Evolutionary conservation across 1,140 invertebrate genomes (phyloP).

Genomic region (Megalonaias nervosa): DNA sequence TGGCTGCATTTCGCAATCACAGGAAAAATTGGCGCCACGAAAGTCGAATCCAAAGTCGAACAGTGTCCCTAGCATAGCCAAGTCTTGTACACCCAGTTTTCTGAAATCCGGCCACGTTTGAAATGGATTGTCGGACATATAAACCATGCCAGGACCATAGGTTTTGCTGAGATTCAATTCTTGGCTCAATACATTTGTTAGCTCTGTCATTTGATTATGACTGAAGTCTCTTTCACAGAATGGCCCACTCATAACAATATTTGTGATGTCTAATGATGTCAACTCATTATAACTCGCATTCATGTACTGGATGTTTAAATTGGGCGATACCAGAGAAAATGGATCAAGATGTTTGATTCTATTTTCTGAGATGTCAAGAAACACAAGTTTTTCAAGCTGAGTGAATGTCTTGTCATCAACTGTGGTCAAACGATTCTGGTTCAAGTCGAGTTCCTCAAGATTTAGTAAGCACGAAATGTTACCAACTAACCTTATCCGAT

Average conservation of each 20-base stretch:
- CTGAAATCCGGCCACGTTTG: constrained; percentile 11
- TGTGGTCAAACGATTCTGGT: too few relatives aligned
- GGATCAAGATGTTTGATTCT: constrained; percentile 19
- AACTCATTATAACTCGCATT: constrained; percentile 19
- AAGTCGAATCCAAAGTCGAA: constrained; percentile 18
- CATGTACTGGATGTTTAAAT: background rate
- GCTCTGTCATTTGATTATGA: background rate
- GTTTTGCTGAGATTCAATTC: background rate
- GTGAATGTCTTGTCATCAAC: constrained; percentile 12
- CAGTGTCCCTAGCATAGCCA: constrained; percentile 13
- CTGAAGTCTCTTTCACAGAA: constrained; percentile 16
- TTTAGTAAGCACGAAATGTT: too few relatives aligned
- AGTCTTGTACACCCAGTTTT: constrained; percentile 6
- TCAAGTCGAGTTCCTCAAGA: too few relatives aligned
- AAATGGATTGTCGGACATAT: constrained; percentile 3
- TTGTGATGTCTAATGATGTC: constrained; percentile 15
- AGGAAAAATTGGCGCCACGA: constrained; percentile 1
- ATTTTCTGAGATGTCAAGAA: constrained; percentile 5
- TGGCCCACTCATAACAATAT: background rate
- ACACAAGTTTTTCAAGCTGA: background rate
- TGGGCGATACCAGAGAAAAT: background rate
- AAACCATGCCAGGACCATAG: constrained; percentile 25
- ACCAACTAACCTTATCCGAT: too few relatives aligned
- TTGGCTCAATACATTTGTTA: constrained; percentile 1
- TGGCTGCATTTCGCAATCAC: constrained; percentile 25